A percentile compares a stretch with the other conserved stretches of the same genome.
These are phyloP conservation scores for Xestia sexstrigata DNA, from an alignment of 2,888 invertebrate species.

Conservation along the genomic window DNA sequence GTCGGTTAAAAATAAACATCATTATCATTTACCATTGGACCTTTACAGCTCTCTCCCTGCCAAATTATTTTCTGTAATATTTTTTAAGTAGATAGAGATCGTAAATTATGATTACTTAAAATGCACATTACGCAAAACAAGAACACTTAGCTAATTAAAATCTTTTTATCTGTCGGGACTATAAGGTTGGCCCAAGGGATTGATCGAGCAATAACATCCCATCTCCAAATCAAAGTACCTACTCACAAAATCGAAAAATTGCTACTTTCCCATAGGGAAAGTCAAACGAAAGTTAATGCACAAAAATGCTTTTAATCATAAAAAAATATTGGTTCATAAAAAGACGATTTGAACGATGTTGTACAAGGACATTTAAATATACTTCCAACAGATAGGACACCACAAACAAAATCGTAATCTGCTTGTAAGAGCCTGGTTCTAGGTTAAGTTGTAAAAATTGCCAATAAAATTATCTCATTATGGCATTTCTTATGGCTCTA, in stretches of 20 bases:
- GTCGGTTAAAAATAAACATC: too few species aligned
- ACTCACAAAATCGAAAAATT: constrained; percentile 8
- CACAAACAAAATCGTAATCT: neutral
- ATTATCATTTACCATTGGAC: too few species aligned
- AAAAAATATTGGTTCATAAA: neutral
- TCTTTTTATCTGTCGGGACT: neutral
- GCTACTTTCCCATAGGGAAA: constrained; percentile 15
- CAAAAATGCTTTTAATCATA: neutral
- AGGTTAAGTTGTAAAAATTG: neutral
- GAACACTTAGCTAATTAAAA: constrained; percentile 22
- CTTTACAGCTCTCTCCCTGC: neutral
- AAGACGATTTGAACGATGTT: neutral
- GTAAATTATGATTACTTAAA: neutral
- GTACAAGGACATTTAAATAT: neutral
- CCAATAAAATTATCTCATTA: neutral
- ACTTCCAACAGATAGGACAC: too few species aligned
- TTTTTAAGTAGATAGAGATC: neutral
- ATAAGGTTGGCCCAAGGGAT: constrained; percentile 5
- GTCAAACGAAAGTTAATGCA: constrained; percentile 19
- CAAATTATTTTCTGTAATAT: neutral
- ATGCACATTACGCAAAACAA: neutral
- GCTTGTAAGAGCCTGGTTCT: neutral
- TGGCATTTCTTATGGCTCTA: neutral
- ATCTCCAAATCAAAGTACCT: constrained; percentile 19
- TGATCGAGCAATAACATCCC: constrained; percentile 14